A percentile compares a stretch with the other conserved stretches of the same genome.
Evolutionary conservation across 2,888 invertebrate species (phyloP).

Genomic region (Acanthoscelides obtectus): DNA sequence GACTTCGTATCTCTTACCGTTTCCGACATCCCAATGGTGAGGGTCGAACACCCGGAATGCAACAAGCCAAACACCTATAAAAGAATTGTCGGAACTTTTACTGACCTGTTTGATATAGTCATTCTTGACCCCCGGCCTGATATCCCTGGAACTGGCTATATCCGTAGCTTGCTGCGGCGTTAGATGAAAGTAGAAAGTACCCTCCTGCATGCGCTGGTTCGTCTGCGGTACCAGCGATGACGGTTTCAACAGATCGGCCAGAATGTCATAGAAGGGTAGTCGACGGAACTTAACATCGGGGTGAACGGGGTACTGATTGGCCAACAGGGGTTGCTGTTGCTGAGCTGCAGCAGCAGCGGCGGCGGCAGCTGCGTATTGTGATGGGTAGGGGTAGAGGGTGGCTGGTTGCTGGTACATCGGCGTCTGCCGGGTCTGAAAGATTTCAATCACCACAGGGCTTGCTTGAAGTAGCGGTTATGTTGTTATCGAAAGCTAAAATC

Average conservation of each 20-base stretch:
- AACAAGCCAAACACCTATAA: too few species aligned
- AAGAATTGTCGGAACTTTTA: too few species aligned
- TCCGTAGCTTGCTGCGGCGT: conserved; percentile 91
- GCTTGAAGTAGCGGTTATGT: too few species aligned
- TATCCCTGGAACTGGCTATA: conserved; percentile 76
- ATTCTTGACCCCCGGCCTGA: conserved; percentile 60
- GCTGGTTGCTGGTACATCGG: conserved; percentile 50
- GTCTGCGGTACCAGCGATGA: conserved; percentile 73
- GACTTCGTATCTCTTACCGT: too few species aligned
- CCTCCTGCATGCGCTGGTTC: conserved; percentile 76
- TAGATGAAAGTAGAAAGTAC: conserved; percentile 80
- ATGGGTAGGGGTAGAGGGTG: conserved; percentile 55
- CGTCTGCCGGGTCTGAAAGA: conserved; percentile 49
- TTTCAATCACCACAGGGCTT: too few species aligned
- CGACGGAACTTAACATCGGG: conserved; percentile 91
- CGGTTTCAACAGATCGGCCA: conserved; percentile 84
- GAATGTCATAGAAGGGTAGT: conserved; percentile 87
- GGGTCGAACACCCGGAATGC: too few species aligned
- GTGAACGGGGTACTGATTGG: conserved; percentile 72
- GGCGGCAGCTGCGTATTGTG: conserved; percentile 28
- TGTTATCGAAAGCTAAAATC: too few species aligned
- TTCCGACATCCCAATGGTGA: too few species aligned
- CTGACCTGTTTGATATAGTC: conserved; percentile 59
- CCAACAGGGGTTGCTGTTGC: conserved; percentile 39
- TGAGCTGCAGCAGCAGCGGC: conserved; percentile 15